Conservation (phyloP, 2,888 invertebrate species). For the Cryptops parisi region DNA sequence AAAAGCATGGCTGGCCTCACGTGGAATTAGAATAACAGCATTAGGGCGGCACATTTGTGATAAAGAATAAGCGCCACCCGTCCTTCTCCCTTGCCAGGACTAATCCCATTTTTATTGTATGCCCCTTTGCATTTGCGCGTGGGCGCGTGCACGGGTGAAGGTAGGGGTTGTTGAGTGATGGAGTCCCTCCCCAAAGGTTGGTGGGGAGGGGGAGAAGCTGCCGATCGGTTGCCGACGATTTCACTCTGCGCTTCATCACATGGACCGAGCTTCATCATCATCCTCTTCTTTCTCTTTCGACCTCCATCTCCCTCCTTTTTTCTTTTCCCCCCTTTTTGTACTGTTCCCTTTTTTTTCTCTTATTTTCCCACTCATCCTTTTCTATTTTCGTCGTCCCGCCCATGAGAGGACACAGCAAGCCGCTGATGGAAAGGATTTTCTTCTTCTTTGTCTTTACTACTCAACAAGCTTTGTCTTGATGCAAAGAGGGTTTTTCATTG, state of each 20-base stretch:
- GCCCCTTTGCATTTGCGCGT: conserved; percentile 13
- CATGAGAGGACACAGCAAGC: too few relatives aligned
- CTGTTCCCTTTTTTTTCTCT: conserved; percentile 9
- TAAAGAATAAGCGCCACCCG: conserved; percentile 6
- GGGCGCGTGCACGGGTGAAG: too few relatives aligned
- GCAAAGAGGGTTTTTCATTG: too few relatives aligned
- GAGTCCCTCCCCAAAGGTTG: too few relatives aligned
- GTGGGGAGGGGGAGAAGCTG: too few relatives aligned
- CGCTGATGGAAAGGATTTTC: too few relatives aligned
- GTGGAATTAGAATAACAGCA: conserved; percentile 16
- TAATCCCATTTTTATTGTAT: conserved; percentile 16
- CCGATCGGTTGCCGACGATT: not conserved
- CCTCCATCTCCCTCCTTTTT: not conserved
- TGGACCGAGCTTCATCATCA: conserved; percentile 3
- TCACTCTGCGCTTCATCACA: not conserved
- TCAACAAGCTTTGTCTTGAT: too few relatives aligned
- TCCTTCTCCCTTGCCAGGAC: conserved; percentile 4
- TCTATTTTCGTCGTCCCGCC: too few relatives aligned
- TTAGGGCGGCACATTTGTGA: conserved; percentile 16
- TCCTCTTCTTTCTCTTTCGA: conserved; percentile 4
- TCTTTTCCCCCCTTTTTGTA: conserved; percentile 9
- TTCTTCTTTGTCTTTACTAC: too few relatives aligned
- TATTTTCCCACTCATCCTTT: conserved; percentile 10
- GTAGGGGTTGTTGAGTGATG: too few relatives aligned
- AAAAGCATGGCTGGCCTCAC: conserved; percentile 15